phyloP scores from a whole-genome alignment of 1,140 invertebrate genomes.

The Drosophila santomea region DNA sequence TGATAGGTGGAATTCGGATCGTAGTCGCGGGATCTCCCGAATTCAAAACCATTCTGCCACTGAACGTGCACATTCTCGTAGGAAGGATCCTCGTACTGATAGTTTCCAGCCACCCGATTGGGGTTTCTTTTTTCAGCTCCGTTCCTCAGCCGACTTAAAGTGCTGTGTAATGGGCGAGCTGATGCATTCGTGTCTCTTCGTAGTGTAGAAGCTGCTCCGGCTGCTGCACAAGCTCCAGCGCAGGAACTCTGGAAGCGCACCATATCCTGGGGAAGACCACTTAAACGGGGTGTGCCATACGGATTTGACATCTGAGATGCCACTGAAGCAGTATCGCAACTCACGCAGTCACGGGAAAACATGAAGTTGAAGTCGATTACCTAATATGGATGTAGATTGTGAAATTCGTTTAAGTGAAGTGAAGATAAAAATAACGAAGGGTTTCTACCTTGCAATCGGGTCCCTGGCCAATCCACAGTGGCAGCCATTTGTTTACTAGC shows the following conservation, averaged over 20 bases:
- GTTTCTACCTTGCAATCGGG: slow-evolving; percentile 85
- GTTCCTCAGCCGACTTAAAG: slow-evolving; percentile 66
- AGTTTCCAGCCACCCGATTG: slow-evolving; percentile 44
- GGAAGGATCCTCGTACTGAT: slow-evolving; percentile 78
- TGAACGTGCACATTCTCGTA: slow-evolving; percentile 84
- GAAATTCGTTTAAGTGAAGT: background rate
- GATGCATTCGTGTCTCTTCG: slow-evolving; percentile 46
- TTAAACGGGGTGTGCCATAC: slow-evolving; percentile 73
- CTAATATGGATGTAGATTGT: slow-evolving; percentile 22
- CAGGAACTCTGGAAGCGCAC: slow-evolving; percentile 73
- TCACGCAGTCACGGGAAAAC: slow-evolving; percentile 83
- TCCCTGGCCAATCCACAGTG: slow-evolving; percentile 86
- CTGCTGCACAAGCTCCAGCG: slow-evolving; percentile 25
- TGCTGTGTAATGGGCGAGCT: slow-evolving; percentile 70
- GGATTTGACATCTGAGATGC: slow-evolving; percentile 77
- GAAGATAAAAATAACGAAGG: background rate
- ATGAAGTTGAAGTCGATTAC: slow-evolving; percentile 86
- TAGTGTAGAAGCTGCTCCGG: slow-evolving; percentile 20
- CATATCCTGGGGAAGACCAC: slow-evolving; percentile 75
- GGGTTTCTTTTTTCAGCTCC: slow-evolving; percentile 45
- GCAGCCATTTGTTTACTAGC: slow-evolving; percentile 87
- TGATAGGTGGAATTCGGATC: slow-evolving; percentile 59
- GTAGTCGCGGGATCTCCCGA: slow-evolving; percentile 77
- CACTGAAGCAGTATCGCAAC: slow-evolving; percentile 72
- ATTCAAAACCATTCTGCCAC: slow-evolving; percentile 84